Evolutionary conservation across 1,140 invertebrate genomes (phyloP).

Genomic region (Diorhabda sublineata): DNA sequence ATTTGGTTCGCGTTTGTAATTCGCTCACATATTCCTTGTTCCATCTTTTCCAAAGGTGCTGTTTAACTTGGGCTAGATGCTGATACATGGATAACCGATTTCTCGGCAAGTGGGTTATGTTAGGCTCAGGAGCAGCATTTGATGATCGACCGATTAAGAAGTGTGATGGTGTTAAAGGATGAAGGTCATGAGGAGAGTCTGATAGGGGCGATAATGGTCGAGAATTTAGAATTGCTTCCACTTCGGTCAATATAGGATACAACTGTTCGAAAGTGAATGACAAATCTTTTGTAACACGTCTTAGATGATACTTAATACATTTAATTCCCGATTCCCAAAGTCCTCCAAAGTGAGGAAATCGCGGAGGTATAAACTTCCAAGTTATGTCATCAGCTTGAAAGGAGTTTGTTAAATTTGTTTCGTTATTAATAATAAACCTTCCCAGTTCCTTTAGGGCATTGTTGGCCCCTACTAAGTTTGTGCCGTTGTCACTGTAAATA

Average conservation of each 20-base stretch:
- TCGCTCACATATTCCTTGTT: conserved; percentile 31
- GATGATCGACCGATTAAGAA: conserved; percentile 28
- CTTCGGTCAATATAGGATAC: conserved; percentile 29
- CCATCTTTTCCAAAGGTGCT: conserved; percentile 38
- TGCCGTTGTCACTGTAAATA: conserved; percentile 33
- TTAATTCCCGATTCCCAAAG: conserved; percentile 43
- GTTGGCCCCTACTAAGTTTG: conserved; percentile 28
- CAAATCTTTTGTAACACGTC: conserved; percentile 26
- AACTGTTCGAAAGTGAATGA: conserved; percentile 39
- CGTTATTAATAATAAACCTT: conserved; percentile 8
- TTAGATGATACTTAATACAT: conserved; percentile 27
- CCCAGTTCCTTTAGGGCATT: conserved; percentile 18
- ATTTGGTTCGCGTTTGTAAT: conserved; percentile 28
- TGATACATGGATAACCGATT: conserved; percentile 21
- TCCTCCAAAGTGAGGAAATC: conserved; percentile 42
- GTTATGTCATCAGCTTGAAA: neutral
- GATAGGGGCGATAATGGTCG: conserved; percentile 25
- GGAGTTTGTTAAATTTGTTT: conserved; percentile 37
- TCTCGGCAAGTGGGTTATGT: conserved; percentile 11
- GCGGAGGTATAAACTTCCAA: conserved; percentile 45
- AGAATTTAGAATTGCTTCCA: conserved; percentile 32
- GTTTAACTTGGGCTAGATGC: conserved; percentile 16
- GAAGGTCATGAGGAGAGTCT: conserved; percentile 25
- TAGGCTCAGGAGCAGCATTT: conserved; percentile 12
- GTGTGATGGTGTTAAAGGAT: conserved; percentile 29